Base-by-base conservation (phyloP, 1,140 invertebrate genomes). In the Dendrolimus kikuchii region DNA sequence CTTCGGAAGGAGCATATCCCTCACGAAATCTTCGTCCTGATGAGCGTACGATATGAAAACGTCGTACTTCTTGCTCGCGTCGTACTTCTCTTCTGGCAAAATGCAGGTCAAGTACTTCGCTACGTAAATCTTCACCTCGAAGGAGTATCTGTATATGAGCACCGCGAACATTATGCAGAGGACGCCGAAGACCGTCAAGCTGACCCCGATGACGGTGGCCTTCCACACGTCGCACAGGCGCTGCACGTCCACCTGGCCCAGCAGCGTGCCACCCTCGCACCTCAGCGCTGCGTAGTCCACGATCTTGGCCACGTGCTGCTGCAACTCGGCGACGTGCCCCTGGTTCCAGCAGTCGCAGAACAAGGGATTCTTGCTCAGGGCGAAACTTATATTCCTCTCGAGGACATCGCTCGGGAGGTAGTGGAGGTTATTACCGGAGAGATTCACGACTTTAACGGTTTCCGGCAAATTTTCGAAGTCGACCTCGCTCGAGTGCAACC, bases 321-420 rank as follows among this genome's bases (percentile, higher is more conserved):
- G 50, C 9, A 77, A 9, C 2, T 38, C 8, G 5, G 10, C 10
- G 0, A 79, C 43, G 2, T 52, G 55, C 0, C 59, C 50, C 0
- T 38, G 44, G 41, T 60, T 43, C 0, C 45, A 43, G 44, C 74
- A 77, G 6, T 67, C 58, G 38, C 75, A 23, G 23, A 3, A 23
- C 23, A 23, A 3, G 23, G 23, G 23, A 23, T 23, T 23, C 1
- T 23, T 3, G 23, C 23, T 23, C 23, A 23, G 23, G 23, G 3
- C 23, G 23, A 23, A 23, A 3, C 23, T 23, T 3, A 23, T 3
- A 3, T 23, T 23, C 23, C 23, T 23, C 1, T 1, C 23, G 23
- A 23, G 23, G 23, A 23, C 23, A 3, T 23, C 23, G 23, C 3
- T 23, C 23, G 23, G 23, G 1, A 23, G 23, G 23, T 23, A 23